Percentiles rank a stretch among this genome's conserved stretches.
Evolutionary conservation across 2,888 invertebrate genomes (phyloP).

Genomic region (Cheilosia impressa): DNA sequence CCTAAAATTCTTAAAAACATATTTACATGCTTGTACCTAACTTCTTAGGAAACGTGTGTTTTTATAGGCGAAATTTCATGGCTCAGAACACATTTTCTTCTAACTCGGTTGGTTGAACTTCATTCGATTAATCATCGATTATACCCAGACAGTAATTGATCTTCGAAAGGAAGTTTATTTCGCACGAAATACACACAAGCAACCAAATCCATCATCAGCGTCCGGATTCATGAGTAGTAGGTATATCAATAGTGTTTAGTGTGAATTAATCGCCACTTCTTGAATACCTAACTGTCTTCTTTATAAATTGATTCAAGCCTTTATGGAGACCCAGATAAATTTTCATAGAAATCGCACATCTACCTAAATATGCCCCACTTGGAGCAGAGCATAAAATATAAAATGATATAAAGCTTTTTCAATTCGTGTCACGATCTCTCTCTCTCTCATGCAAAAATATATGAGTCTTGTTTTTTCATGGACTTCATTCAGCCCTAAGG

Average conservation of each 20-base stretch:
- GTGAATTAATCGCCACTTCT: no score
- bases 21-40: no score
- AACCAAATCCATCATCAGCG: neutral
- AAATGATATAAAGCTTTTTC: conserved; percentile 1
- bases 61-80: no score
- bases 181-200: neutral
- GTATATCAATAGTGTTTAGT: neutral
- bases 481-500: conserved; percentile 19
- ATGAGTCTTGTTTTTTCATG: neutral
- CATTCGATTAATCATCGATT: neutral
- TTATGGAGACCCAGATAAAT: neutral
- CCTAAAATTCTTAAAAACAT: no score
- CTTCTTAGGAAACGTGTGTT: no score
- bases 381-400: neutral
- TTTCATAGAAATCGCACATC: neutral
- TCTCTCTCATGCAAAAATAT: neutral
- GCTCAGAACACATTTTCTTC: no score
- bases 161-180: neutral
- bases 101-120: no score
- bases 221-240: neutral
- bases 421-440: conserved; percentile 45
- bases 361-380: neutral
- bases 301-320: no score
- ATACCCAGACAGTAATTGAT: neutral
- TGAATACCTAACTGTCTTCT: no score